A percentile compares a stretch with the other conserved stretches of the same genome.
Evolutionary conservation across 1,140 invertebrate species (phyloP).

Genomic region (Dolichoris vasculosae): DNA sequence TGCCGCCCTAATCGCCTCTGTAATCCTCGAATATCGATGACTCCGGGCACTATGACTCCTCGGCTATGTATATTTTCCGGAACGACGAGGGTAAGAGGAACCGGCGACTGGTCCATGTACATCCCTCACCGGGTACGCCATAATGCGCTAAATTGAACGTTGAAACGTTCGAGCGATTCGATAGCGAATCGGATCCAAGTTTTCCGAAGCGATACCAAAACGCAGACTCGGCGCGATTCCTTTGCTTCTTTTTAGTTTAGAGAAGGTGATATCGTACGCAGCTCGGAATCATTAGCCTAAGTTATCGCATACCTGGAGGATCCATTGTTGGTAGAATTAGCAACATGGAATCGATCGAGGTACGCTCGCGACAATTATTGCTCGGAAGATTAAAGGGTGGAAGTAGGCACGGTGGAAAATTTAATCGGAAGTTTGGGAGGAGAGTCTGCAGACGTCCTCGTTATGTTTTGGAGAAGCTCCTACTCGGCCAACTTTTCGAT

Average conservation of each 20-base stretch:
- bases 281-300: too few species aligned
- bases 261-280: too few species aligned
- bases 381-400: constrained; percentile 3
- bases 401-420: constrained; percentile 31
- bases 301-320: too few species aligned
- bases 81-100: constrained; percentile 3
- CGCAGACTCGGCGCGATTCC: too few species aligned
- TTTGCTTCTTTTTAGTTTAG: too few species aligned
- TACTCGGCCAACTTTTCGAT: constrained; percentile 45
- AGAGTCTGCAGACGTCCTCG: constrained; percentile 38
- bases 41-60: constrained; percentile 28
- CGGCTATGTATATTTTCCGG: constrained; percentile 20
- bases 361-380: constrained; percentile 34
- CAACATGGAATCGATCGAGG: constrained; percentile 18
- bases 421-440: constrained; percentile 45
- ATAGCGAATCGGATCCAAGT: background rate
- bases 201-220: background rate
- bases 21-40: constrained; percentile 65
- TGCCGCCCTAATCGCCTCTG: constrained; percentile 63
- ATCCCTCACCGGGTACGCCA: background rate
- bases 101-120: background rate
- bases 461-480: constrained; percentile 31
- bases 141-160: background rate
- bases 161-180: background rate
- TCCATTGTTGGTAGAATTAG: constrained; percentile 22